Evolutionary conservation across 2,888 invertebrate genomes (phyloP).

Genomic region (Lepidocyrtinus sp.): DNA sequence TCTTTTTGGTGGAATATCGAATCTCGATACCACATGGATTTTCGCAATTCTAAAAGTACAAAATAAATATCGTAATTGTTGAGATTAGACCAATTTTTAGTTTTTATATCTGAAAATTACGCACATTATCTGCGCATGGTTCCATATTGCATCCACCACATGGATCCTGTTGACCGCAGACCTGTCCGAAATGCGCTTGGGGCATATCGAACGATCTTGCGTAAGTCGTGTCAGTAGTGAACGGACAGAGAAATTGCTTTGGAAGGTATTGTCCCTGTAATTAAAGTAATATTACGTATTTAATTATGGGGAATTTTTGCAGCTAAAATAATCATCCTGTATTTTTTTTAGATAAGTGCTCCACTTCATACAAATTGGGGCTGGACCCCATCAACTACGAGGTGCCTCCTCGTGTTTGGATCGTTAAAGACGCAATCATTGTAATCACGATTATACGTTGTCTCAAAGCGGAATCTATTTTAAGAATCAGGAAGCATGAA

Average conservation of each 20-base stretch:
- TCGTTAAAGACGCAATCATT: slow-evolving; percentile 58
- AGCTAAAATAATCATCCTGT: not conserved
- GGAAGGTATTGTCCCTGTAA: slow-evolving; percentile 62
- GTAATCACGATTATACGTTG: slow-evolving; percentile 67
- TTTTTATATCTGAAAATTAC: not conserved
- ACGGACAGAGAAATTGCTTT: slow-evolving; percentile 66
- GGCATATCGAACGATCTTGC: slow-evolving; percentile 67
- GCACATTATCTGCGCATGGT: slow-evolving; percentile 59
- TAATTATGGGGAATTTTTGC: not conserved
- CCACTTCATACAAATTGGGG: slow-evolving; percentile 57
- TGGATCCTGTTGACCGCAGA: slow-evolving; percentile 63
- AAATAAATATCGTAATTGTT: too few relatives aligned
- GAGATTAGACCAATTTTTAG: too few relatives aligned
- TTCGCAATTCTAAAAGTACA: slow-evolving; percentile 49
- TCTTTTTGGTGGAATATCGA: slow-evolving; percentile 37
- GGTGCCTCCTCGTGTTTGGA: slow-evolving; percentile 48
- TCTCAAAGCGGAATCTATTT: slow-evolving; percentile 62
- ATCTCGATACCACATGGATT: slow-evolving; percentile 65
- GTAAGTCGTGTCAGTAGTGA: slow-evolving; percentile 68
- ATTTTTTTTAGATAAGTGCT: not conserved
- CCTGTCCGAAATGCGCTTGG: slow-evolving; percentile 57
- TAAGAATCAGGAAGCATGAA: too few relatives aligned
- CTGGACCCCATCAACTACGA: slow-evolving; percentile 62
- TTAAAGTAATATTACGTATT: not conserved
- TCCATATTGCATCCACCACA: slow-evolving; percentile 59